Conservation (phyloP, 2,113 vertebrate genomes). For the Oxyura jamaicensis region DNA sequence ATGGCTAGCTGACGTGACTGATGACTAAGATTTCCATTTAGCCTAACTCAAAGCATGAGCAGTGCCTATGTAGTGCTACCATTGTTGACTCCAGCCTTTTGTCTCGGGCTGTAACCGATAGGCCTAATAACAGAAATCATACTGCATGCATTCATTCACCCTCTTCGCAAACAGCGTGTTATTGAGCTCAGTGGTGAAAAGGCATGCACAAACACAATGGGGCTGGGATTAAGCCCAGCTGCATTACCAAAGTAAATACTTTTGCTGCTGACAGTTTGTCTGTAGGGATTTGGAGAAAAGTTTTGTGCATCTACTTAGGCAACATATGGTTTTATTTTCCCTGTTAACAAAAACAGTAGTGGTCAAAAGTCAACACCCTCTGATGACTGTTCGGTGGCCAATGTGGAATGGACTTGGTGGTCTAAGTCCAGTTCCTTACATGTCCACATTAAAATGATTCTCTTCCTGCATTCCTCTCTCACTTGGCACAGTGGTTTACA, state of each 20-base stretch:
- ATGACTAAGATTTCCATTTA: conserved; percentile 56
- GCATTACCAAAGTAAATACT: conserved; percentile 73
- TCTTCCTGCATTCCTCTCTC: conserved; percentile 31
- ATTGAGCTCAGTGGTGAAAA: conserved; percentile 67
- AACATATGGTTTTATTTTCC: conserved; percentile 73
- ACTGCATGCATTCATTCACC: conserved; percentile 65
- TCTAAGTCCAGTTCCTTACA: conserved; percentile 34
- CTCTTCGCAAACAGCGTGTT: conserved; percentile 67
- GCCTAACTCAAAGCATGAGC: conserved; percentile 51
- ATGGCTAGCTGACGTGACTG: conserved; percentile 55
- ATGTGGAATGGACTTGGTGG: conserved; percentile 43
- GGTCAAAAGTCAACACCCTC: conserved; percentile 73
- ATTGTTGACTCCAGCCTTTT: conserved; percentile 67
- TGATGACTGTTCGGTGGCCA: conserved; percentile 47
- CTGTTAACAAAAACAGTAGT: conserved; percentile 71
- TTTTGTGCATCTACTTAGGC: conserved; percentile 66
- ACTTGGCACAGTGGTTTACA: conserved; percentile 36
- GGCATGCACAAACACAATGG: conserved; percentile 74
- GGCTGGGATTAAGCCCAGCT: conserved; percentile 72
- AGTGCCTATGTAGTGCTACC: conserved; percentile 41
- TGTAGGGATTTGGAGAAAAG: conserved; percentile 69
- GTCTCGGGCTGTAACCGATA: conserved; percentile 56
- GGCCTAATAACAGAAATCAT: conserved; percentile 55
- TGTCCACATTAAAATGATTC: conserved; percentile 26
- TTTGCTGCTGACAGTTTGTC: conserved; percentile 74